These are phyloP conservation scores for Yponomeuta cagnagella DNA, from an alignment of 2,888 invertebrate genomes.

Conservation along the genomic window DNA sequence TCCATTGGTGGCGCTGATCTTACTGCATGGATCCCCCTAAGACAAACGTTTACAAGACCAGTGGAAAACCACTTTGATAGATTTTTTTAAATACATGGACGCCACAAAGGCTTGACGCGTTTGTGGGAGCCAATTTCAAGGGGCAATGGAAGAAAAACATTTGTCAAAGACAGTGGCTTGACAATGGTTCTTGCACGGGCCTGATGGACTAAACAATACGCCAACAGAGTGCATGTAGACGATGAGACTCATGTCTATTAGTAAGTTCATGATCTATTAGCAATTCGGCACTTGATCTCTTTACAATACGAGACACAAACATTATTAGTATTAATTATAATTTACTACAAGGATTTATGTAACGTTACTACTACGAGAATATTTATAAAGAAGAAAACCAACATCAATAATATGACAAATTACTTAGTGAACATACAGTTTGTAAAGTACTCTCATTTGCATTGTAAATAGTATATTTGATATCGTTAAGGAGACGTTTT, in stretches of 20 bases:
- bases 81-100: too few species aligned
- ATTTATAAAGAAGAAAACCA: slow-evolving; percentile 47
- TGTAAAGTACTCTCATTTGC: slow-evolving; percentile 62
- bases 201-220: too few species aligned
- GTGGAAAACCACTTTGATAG: too few species aligned
- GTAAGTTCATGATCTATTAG: neutral
- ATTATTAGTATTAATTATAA: slow-evolving; percentile 44
- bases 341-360: slow-evolving; percentile 65
- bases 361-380: slow-evolving; percentile 51
- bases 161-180: too few species aligned
- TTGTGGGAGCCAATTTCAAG: too few species aligned
- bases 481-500: slow-evolving; percentile 43
- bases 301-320: slow-evolving; percentile 8
- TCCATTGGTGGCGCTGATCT: too few species aligned
- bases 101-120: too few species aligned
- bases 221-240: neutral
- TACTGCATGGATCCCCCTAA: too few species aligned
- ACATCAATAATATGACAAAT: slow-evolving; percentile 64
- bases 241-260: neutral
- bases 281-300: neutral
- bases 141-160: too few species aligned
- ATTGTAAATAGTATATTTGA: slow-evolving; percentile 66
- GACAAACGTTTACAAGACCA: too few species aligned
- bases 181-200: too few species aligned
- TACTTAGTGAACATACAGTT: slow-evolving; percentile 57